A percentile compares a stretch with the other conserved stretches of the same genome.
Conservation (phyloP, 1,140 invertebrate species). For the Cryptotermes secundus region DNA sequence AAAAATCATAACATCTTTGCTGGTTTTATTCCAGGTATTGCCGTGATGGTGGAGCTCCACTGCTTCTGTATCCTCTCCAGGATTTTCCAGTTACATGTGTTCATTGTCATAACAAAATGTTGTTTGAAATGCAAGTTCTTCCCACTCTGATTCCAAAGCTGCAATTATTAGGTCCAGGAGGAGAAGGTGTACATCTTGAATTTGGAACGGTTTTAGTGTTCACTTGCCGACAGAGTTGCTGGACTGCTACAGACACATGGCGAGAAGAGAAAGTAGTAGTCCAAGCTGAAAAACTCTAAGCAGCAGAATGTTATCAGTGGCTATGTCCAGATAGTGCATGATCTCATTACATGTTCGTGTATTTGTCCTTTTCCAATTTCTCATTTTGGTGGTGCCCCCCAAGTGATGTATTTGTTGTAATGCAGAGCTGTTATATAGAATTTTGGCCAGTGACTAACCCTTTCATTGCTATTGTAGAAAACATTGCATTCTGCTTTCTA, state of each 20-base stretch:
- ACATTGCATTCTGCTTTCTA: no score
- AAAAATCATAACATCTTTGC: background rate
- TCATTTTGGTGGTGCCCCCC: background rate
- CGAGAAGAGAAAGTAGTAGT: conserved; percentile 72
- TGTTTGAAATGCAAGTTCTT: conserved; percentile 79
- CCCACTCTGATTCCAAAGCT: conserved; percentile 74
- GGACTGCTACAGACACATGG: conserved; percentile 65
- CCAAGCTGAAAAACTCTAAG: conserved; percentile 63
- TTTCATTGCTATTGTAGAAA: no score
- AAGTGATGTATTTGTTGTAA: background rate
- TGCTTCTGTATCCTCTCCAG: conserved; percentile 63
- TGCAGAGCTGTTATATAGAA: background rate
- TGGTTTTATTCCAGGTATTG: conserved; percentile 59
- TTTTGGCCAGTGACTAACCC: no score
- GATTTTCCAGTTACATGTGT: conserved; percentile 57
- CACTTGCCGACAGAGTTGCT: conserved; percentile 81
- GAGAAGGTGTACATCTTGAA: conserved; percentile 58
- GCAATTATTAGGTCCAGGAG: conserved; percentile 46
- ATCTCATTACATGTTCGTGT: background rate
- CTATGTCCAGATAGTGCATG: conserved; percentile 10
- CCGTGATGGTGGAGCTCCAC: conserved; percentile 57
- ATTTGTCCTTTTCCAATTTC: background rate
- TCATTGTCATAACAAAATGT: conserved; percentile 68
- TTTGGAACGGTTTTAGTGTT: conserved; percentile 80
- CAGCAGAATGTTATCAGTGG: background rate